Evolutionary conservation across 2,797 vertebrate species (phyloP).

Genomic region (Peromyscus nudipes): DNA sequence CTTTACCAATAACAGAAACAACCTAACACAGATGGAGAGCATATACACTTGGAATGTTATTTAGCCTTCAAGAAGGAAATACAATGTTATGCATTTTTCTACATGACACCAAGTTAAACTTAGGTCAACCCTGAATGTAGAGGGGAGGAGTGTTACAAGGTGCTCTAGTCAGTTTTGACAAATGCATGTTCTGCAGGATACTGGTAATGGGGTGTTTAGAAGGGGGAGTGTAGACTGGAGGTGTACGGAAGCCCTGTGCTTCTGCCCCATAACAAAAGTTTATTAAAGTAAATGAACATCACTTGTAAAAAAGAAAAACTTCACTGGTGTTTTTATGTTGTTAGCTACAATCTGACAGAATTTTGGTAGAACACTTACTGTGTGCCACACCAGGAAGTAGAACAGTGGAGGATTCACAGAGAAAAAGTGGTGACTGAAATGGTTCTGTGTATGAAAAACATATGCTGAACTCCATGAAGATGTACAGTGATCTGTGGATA

Average conservation of each 20-base stretch:
- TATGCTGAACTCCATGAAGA: neutral
- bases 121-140: neutral
- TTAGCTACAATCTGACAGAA: neutral
- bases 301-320: neutral
- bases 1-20: neutral
- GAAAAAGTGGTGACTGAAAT: too few species aligned
- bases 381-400: neutral
- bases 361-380: too few species aligned
- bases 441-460: neutral
- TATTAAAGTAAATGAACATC: neutral
- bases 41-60: neutral
- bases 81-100: neutral
- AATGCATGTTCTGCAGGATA: neutral
- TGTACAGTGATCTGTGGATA: neutral
- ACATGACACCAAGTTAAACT: neutral
- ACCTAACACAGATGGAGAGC: neutral
- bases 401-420: neutral
- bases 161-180: neutral
- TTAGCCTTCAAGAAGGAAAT: neutral
- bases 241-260: neutral
- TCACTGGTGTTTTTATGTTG: neutral
- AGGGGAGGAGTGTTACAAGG: neutral
- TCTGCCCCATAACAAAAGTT: neutral
- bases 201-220: neutral
- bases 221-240: neutral